A percentile compares a stretch with the other conserved stretches of the same genome.
These are phyloP conservation scores for Phylloscopus trochiloides DNA, from an alignment of 2,113 vertebrate species.

Conservation along the genomic window DNA sequence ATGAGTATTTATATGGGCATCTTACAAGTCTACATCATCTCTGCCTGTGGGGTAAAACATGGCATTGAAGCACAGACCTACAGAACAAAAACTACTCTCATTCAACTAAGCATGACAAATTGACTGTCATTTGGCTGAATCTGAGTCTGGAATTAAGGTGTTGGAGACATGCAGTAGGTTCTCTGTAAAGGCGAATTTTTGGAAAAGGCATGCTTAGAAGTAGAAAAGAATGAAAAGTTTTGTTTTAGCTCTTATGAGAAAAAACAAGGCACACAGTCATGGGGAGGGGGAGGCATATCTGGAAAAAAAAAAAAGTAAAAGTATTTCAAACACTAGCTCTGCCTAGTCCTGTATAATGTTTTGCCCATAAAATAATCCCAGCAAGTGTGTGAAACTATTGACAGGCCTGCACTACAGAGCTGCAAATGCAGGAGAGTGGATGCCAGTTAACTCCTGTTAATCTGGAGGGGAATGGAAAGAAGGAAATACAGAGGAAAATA, in stretches of 20 bases:
- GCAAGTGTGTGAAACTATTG: conserved; percentile 63
- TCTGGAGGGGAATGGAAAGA: neutral
- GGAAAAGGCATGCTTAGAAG: neutral
- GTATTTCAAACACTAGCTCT: conserved; percentile 60
- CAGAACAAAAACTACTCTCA: neutral
- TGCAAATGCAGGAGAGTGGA: conserved; percentile 48
- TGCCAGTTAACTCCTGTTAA: conserved; percentile 47
- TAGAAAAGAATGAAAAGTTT: neutral
- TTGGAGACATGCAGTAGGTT: neutral
- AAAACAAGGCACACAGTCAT: neutral
- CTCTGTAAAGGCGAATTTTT: neutral
- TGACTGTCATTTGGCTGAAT: neutral
- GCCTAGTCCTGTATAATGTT: conserved; percentile 49
- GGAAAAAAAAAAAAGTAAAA: neutral
- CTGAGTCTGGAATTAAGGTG: neutral
- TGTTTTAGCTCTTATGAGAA: neutral
- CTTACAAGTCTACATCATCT: neutral
- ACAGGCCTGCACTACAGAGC: conserved; percentile 63
- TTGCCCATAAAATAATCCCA: conserved; percentile 58
- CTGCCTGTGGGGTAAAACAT: neutral
- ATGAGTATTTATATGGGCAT: neutral
- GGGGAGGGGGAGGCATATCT: accelerated
- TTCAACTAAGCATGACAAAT: neutral
- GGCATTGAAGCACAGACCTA: neutral
- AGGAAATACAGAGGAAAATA: neutral